Evolutionary conservation across 2,888 invertebrate species (phyloP).

Genomic region (Aleiodes alternator): DNA sequence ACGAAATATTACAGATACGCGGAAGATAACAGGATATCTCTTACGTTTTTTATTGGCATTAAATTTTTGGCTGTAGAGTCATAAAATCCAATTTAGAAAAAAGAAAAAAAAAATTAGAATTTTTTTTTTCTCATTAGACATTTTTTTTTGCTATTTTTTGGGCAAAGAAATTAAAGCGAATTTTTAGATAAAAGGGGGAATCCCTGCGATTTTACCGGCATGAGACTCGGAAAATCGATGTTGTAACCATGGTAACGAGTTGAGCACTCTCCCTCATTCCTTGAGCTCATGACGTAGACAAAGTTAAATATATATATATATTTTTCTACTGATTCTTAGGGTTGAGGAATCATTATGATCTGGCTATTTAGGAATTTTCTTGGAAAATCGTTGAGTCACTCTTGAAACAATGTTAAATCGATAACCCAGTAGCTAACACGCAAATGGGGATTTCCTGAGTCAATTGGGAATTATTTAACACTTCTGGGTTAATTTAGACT

Average conservation of each 20-base stretch:
- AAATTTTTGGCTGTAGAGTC: no score
- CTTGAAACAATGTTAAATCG: neutral
- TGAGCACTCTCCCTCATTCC: constrained; percentile 40
- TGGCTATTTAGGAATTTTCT: no score
- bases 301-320: no score
- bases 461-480: neutral
- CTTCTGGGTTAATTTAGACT: neutral
- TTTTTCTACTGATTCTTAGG: no score
- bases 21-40: no score
- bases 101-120: no score
- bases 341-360: no score
- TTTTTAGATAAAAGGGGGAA: neutral
- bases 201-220: constrained; percentile 19
- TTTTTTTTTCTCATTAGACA: no score
- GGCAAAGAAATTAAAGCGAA: neutral
- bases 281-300: neutral
- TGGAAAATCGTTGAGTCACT: no score
- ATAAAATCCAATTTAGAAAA: no score
- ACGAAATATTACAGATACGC: no score
- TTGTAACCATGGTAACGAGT: constrained; percentile 23
- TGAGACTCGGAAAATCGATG: constrained; percentile 14
- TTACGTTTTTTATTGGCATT: no score
- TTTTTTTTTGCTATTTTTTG: neutral
- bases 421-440: constrained; percentile 1
- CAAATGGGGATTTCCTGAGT: constrained; percentile 4